These are phyloP conservation scores for Calidris pugnax DNA, from an alignment of 2,113 vertebrate genomes.

Conservation along the genomic window DNA sequence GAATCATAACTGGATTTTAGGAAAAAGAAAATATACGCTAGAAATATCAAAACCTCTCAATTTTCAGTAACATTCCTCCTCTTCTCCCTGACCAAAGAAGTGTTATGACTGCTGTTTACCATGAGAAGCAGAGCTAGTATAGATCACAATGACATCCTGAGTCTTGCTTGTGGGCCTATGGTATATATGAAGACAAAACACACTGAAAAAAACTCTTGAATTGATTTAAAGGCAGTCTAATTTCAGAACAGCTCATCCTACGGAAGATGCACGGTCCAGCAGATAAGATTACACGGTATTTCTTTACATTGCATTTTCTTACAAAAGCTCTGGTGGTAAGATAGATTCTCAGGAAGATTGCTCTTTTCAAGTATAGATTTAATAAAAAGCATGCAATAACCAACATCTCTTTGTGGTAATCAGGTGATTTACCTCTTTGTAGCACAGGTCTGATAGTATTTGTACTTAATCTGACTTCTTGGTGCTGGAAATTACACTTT, in stretches of 20 bases:
- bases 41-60: not conserved
- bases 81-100: not conserved
- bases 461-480: not conserved
- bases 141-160: not conserved
- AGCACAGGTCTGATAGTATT: not conserved
- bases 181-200: not conserved
- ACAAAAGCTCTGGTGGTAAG: not conserved
- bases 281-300: not conserved
- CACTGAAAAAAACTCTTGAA: not conserved
- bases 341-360: not conserved
- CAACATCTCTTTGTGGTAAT: not conserved
- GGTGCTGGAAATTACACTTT: not conserved
- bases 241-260: not conserved
- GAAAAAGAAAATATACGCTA: not conserved
- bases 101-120: not conserved
- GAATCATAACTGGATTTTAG: not conserved
- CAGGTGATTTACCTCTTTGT: not conserved
- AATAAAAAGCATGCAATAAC: not conserved
- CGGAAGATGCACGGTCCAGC: not conserved
- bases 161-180: not conserved
- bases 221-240: not conserved
- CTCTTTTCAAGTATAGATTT: slow-evolving; percentile 30
- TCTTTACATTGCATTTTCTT: slow-evolving; percentile 8
- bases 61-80: not conserved
- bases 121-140: not conserved